These are phyloP conservation scores for Synaphobranchus kaupii DNA, from an alignment of 2,797 vertebrate species.

Conservation along the genomic window DNA sequence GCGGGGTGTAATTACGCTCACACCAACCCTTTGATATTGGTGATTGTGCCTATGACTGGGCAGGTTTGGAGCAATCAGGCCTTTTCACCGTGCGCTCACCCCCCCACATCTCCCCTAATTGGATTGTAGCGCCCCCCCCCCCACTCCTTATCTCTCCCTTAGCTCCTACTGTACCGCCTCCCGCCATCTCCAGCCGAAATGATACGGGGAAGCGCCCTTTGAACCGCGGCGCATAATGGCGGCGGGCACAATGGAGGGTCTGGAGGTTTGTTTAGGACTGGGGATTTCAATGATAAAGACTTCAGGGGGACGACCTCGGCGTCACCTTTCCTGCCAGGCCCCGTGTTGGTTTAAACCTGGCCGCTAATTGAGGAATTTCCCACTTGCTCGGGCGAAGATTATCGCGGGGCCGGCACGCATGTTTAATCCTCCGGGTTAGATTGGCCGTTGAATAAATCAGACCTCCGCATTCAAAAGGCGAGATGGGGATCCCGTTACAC, in stretches of 20 bases:
- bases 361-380: slow-evolving; percentile 32
- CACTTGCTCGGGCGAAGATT: neutral
- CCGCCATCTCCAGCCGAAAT: slow-evolving; percentile 54
- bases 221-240: slow-evolving; percentile 37
- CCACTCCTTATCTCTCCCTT: slow-evolving; percentile 44
- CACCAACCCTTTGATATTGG: slow-evolving; percentile 78
- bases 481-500: neutral
- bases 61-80: slow-evolving; percentile 59
- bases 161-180: slow-evolving; percentile 45
- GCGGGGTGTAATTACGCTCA: slow-evolving; percentile 72
- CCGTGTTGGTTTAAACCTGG: slow-evolving; percentile 27
- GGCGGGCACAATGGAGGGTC: slow-evolving; percentile 31
- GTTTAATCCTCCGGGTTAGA: slow-evolving; percentile 25
- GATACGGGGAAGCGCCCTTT: slow-evolving; percentile 44
- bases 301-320: slow-evolving; percentile 40
- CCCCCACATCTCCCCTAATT: slow-evolving; percentile 46
- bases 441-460: neutral
- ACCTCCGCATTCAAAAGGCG: slow-evolving; percentile 20
- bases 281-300: slow-evolving; percentile 43
- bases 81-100: slow-evolving; percentile 51
- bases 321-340: slow-evolving; percentile 41
- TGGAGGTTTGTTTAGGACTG: slow-evolving; percentile 45
- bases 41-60: slow-evolving; percentile 77
- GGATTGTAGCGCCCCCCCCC: slow-evolving; percentile 41
- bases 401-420: slow-evolving; percentile 21